Evolutionary conservation across 1,140 invertebrate genomes (phyloP), one percentile per base, ranked within the genome.

Genomic region (Drosophila trapezifrons): DNA sequence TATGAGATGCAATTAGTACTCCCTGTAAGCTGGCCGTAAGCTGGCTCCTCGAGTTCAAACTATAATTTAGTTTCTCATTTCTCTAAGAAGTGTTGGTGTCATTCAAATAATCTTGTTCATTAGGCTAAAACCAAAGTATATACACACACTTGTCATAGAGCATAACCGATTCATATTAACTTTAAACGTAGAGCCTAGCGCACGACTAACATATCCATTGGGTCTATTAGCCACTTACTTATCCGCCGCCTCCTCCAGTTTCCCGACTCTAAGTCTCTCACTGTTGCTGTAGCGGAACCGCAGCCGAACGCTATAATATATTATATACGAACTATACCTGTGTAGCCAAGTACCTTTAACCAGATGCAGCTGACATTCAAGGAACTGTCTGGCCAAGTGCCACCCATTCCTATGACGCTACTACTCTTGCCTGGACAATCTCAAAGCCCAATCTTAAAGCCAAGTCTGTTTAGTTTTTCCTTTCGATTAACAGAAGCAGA

Each of bases 191-290:
- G 62, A 42, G 46, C 38, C 40, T 63, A 56, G 47, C 29, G 59
- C 74, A 78, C 65, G 56, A 52, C 49, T 78, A 71, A 82, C 82
- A 82, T 86, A 86, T 86, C 83, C 83, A 78, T 58, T 67, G 75
- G 63, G 63, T 82, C 71, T 87, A 85, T 78, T 86, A 86, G 78
- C 58, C 64, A 71, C 58, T 59, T 27, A 59, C 38, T 67, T 54
- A 52, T 69, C 62, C 64, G 65, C 47, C 45, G 69, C 20, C 37
- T 42, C 20, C 37, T 42, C 56, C 54, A 70, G 52, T 43, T 74
- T 37, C 70, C 65, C 54, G 78, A 86, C 81, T 85, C 29, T 40
- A 81, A 85, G 81, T 85, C 82, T 74, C 58, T 63, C 63, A 69
- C 51, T 69, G 55, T 65, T 79, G 75, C 78, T 78, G 65, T 64